Evolutionary conservation across 2,888 invertebrate species (phyloP).

Genomic region (Tetranychus truncatus): DNA sequence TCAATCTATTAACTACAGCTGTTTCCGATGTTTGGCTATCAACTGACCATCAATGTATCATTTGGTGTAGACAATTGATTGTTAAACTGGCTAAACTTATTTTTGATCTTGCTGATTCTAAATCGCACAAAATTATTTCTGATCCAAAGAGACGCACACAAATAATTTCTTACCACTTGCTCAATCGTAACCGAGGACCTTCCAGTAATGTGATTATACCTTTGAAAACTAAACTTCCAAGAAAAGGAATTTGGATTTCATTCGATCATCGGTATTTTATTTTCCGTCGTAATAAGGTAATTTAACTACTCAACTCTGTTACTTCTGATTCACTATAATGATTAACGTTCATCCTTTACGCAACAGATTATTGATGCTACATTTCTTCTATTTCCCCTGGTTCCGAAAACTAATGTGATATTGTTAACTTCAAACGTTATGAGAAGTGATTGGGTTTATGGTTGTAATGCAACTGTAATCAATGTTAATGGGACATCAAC

Average conservation of each 20-base stretch:
- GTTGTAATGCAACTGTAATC: neutral
- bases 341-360: neutral
- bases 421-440: neutral
- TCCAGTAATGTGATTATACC: neutral
- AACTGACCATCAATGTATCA: constrained; percentile 70
- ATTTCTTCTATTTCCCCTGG: constrained; percentile 4
- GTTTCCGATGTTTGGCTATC: constrained; percentile 49
- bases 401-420: constrained; percentile 14
- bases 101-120: constrained; percentile 54
- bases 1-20: constrained; percentile 16
- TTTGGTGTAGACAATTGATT: constrained; percentile 72
- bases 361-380: neutral
- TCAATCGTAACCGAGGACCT: constrained; percentile 6
- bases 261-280: neutral
- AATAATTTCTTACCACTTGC: constrained; percentile 22
- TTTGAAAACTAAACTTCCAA: neutral
- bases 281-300: neutral
- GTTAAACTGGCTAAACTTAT: constrained; percentile 55
- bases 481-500: neutral
- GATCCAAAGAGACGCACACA: constrained; percentile 10
- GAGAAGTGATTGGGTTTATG: constrained; percentile 12
- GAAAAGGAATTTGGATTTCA: neutral
- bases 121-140: constrained; percentile 34
- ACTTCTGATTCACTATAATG: neutral
- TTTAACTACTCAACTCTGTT: neutral